Percentiles rank a stretch among this genome's conserved stretches.
Evolutionary conservation across 2,113 vertebrate species (phyloP).

Genomic region (Lethenteron reissneri): DNA sequence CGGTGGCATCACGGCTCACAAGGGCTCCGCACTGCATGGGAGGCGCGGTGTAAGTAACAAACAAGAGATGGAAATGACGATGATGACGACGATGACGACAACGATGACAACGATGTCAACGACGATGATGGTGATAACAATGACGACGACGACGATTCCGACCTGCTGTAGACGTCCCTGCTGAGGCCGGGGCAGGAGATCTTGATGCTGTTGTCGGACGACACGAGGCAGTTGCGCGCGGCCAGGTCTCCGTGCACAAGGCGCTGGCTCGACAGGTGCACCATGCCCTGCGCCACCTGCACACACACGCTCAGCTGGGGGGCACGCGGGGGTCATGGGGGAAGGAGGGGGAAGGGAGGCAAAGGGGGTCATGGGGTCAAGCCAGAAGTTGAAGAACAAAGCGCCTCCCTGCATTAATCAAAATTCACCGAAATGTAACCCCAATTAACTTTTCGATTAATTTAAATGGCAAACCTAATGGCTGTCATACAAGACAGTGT

Average conservation of each 20-base stretch:
- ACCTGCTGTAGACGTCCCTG: constrained; percentile 96
- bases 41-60: no score
- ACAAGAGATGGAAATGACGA: no score
- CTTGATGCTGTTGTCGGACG: constrained; percentile 62
- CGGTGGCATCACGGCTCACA: no score
- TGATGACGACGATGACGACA: no score
- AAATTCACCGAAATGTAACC: no score
- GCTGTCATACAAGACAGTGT: no score
- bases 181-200: constrained; percentile 69
- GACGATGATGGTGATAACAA: no score
- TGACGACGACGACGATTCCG: constrained; percentile 4
- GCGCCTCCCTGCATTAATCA: no score
- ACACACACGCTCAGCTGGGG: constrained; percentile 54
- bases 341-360: background rate
- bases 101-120: no score
- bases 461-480: no score
- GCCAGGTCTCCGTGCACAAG: constrained; percentile 89
- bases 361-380: background rate
- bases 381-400: background rate
- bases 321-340: background rate
- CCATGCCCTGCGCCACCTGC: constrained; percentile 87
- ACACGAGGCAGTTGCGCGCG: constrained; percentile 73
- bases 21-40: no score
- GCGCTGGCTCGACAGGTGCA: constrained; percentile 67
- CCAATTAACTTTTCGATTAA: no score